Evolutionary conservation across 2,797 vertebrate genomes (phyloP), one percentile per base, ranked within the genome.

Genomic region (Parambassis ranga): DNA sequence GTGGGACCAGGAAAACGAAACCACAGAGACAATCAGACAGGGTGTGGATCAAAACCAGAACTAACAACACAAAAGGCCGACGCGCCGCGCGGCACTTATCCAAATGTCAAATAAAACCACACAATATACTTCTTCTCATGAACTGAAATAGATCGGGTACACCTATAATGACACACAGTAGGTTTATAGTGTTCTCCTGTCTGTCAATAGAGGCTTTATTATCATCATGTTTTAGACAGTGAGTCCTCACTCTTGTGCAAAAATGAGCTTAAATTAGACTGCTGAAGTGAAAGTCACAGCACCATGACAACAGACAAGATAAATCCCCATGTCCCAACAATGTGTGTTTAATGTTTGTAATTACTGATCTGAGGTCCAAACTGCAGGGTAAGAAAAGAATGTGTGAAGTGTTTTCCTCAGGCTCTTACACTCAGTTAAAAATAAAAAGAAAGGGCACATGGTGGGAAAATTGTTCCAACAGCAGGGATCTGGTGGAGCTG

Each of bases 1-100:
- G 52, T 48, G 20, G 39, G 74, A 68, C 35, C 47, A 52, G 59
- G 56, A 76, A 70, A 81, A 58, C 0, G 20, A 87, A 85, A 80
- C 78, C 72, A 60, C 28, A 50, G 75, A 61, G 46, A 82, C 55
- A 48, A 42, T 62, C 53, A 26, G n/a, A 38, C 23, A 56, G 79
- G 84, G 73, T 30, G 76, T 67, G 75, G 73, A 75, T 48, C 5
- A 50, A 35, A 79, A 76, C 60, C 55, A 65, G 28, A 60, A 37
- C 37, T 16, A 6, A 52, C 38, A 39, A 57, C 46, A 75, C 37
- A 77, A 75, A 41, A 60, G 55, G 14, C 50, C 14, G 1, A 9
- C 38, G 59, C 30, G 55, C 24, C 24, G 31, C 31, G 22, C 32
- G 6, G 26, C 14, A 20, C 38, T 35, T 27, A 56, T 11, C 57